These are phyloP conservation scores for Trididemnum nubilum DNA, from an alignment of 23 tunicate species.

Conservation along the genomic window DNA sequence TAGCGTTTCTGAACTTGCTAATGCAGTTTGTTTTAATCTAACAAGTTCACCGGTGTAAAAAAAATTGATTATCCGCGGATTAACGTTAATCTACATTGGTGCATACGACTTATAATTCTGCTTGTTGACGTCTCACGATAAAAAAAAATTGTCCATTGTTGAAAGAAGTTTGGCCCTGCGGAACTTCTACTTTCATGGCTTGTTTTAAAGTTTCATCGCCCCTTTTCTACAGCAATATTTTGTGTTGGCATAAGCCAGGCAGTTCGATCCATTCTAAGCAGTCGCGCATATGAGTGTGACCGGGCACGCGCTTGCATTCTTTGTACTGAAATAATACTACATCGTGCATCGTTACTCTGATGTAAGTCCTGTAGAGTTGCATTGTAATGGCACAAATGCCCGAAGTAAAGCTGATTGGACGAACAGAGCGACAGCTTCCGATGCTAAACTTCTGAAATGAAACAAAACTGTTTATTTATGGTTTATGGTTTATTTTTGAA, in stretches of 20 bases:
- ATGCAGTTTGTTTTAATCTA: too few species aligned
- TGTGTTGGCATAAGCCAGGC: constrained; percentile 28
- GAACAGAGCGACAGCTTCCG: constrained; percentile 15
- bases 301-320: neutral
- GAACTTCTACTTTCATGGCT: too few species aligned
- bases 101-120: too few species aligned
- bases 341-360: neutral
- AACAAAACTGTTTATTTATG: neutral
- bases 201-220: too few species aligned
- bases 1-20: too few species aligned
- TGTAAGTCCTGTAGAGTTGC: constrained; percentile 22
- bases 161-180: too few species aligned
- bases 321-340: neutral
- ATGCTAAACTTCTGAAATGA: constrained; percentile 8
- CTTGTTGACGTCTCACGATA: too few species aligned
- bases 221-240: too few species aligned
- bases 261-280: constrained; percentile 34
- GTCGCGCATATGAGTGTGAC: neutral
- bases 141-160: too few species aligned
- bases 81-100: too few species aligned
- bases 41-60: too few species aligned
- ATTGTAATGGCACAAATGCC: constrained; percentile 33
- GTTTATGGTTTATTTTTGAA: neutral
- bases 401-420: neutral
- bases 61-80: too few species aligned